Percentiles rank a stretch among this genome's conserved stretches.
phyloP scores from a whole-genome alignment of 37 sponge, comb jelly and placozoan species.

The Spongilla lacustris region DNA sequence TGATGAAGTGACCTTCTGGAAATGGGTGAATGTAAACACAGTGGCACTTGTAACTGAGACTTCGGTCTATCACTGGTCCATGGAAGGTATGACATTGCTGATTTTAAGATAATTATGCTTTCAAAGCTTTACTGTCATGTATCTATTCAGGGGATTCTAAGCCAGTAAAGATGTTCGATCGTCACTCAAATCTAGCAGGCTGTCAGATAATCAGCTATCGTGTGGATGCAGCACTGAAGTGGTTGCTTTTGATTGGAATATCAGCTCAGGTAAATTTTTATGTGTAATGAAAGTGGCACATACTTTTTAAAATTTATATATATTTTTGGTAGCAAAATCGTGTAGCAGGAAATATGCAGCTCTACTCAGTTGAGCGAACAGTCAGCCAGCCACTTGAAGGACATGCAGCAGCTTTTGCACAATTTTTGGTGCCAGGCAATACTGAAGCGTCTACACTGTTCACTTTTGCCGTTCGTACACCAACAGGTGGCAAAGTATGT shows the following conservation, averaged over 20 bases:
- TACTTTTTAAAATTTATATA: no score
- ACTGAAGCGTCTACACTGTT: constrained; percentile 90
- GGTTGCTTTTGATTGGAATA: constrained; percentile 97
- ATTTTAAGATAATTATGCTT: background rate
- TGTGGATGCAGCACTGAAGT: constrained; percentile 85
- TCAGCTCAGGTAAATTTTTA: constrained; percentile 76
- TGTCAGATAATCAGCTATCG: constrained; percentile 99
- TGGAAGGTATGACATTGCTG: constrained; percentile 80
- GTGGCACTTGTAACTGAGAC: constrained; percentile 96
- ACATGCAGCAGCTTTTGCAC: constrained; percentile 96
- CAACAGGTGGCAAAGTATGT: constrained; percentile 87
- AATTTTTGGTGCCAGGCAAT: constrained; percentile 88
- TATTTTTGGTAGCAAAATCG: constrained; percentile 56
- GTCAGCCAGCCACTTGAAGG: constrained; percentile 99
- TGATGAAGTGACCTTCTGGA: constrained; percentile 99
- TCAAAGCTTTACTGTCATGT: background rate
- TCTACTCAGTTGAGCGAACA: constrained; percentile 95
- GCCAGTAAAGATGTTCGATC: constrained; percentile 97
- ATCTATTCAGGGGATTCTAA: constrained; percentile 82
- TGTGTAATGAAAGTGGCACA: background rate
- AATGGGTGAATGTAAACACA: constrained; percentile 98
- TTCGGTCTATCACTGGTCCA: constrained; percentile 97
- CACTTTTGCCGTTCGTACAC: constrained; percentile 88
- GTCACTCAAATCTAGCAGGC: constrained; percentile 86
- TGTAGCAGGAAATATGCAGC: constrained; percentile 98